Percentiles rank a stretch among this genome's conserved stretches.
Conservation (phyloP, 1,140 invertebrate species). For the Streblospio benedicti region DNA sequence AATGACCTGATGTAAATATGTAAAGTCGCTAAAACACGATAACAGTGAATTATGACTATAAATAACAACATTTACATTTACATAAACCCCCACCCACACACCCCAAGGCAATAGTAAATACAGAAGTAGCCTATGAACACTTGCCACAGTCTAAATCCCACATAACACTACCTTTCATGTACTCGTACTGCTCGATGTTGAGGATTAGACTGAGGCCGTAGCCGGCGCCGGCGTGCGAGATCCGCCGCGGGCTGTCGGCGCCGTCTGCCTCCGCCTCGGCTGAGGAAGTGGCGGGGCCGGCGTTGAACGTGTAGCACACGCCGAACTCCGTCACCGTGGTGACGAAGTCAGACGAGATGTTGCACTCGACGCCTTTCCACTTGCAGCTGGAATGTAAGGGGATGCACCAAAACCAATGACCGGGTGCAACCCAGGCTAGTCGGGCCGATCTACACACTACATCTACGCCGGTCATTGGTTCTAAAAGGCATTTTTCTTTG, state of each 20-base stretch:
- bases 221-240: background rate
- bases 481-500: too few species aligned
- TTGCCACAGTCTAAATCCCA: background rate
- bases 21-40: too few species aligned
- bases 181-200: background rate
- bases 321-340: conserved; percentile 5
- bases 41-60: too few species aligned
- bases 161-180: background rate
- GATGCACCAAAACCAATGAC: too few species aligned
- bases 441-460: too few species aligned
- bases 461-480: too few species aligned
- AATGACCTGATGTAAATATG: too few species aligned
- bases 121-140: background rate
- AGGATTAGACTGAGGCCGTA: background rate
- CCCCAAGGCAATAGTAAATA: background rate
- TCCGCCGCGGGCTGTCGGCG: background rate
- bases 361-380: conserved; percentile 1
- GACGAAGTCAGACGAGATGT: background rate
- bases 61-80: conserved; percentile 26
- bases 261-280: too few species aligned
- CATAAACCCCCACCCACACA: background rate
- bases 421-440: too few species aligned
- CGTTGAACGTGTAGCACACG: conserved; percentile 10
- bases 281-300: background rate
- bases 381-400: background rate